Evolutionary conservation across 2,113 vertebrate genomes (phyloP).

Genomic region (Calypte anna): DNA sequence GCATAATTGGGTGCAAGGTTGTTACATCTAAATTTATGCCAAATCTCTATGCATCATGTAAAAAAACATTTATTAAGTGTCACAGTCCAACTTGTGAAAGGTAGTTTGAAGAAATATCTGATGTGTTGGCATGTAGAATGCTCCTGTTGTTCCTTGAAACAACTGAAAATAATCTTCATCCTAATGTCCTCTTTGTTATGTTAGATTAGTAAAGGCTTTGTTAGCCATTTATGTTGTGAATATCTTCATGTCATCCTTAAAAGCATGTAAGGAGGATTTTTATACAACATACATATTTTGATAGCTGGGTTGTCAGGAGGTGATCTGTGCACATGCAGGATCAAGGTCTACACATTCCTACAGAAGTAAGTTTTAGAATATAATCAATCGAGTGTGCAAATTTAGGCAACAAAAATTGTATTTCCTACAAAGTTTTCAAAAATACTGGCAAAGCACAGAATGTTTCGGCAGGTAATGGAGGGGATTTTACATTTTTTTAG

Average conservation of each 20-base stretch:
- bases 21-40: neutral
- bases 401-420: neutral
- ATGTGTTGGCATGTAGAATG: neutral
- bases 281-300: neutral
- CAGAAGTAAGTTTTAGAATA: neutral
- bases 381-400: neutral
- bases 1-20: neutral
- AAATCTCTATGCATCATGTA: neutral
- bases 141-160: neutral
- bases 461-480: neutral
- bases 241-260: neutral
- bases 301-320: rapidly evolving
- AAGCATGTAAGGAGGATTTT: neutral
- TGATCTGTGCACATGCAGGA: neutral
- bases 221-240: neutral
- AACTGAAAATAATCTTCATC: neutral
- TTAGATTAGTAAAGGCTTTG: neutral
- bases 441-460: neutral
- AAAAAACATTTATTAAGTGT: neutral
- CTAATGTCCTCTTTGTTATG: rapidly evolving
- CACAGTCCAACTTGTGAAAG: neutral
- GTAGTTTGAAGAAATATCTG: neutral
- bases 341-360: neutral
- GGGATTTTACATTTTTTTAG: neutral
- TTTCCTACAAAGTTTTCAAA: neutral